Evolutionary conservation across 2,797 vertebrate genomes (phyloP), one percentile per base, ranked within the genome.

Genomic region (Intellagama lesueurii): DNA sequence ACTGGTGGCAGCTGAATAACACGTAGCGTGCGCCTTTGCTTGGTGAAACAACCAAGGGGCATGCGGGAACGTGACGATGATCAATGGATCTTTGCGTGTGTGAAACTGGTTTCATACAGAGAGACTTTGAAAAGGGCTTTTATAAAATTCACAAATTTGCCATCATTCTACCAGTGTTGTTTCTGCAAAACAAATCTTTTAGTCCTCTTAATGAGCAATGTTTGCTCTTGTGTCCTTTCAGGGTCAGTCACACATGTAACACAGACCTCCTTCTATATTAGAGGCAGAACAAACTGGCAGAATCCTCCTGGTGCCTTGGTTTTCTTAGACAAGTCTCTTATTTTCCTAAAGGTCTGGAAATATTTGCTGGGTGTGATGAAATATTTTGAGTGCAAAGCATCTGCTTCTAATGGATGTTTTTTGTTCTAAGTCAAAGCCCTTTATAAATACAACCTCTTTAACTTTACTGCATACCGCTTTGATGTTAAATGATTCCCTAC

Each of bases 301-400:
- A 30, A 32, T 60, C 60, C 26, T 91, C n/a, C 83, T 87, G 85
- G 28, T 44, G 14, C 56, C 44, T 17, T 66, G 47, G 68, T 81
- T 86, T 77, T 56, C n/a, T 69, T 81, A 60, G 52, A 84, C 0
- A 0, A 56, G 35, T 68, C 89, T 90, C 4, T 83, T 78, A 80
- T 56, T 78, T 88, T 89, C 26, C 81, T 83, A 14, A 70, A 92
- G 40, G 26, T 90, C 90, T 84, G 89, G 56, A 44, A 94, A 95
- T 40, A 35, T 93, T 82, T 91, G 86, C 47, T 52, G 80, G 81
- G 11, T 24, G 11, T 75, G 12, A 90, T 81, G 17, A 87, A 76
- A 87, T 84, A 85, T 88, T 84, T 87, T 80, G 76, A 87, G 64
- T 52, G 32, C 26, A 52, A 93, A 89, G 56, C 3, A 82, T 73